Evolutionary conservation across 30 jellyfish, hydroid and myxozoan genomes (phyloP), one percentile per base, ranked within the genome.

Genomic region (Catostylus mosaicus): DNA sequence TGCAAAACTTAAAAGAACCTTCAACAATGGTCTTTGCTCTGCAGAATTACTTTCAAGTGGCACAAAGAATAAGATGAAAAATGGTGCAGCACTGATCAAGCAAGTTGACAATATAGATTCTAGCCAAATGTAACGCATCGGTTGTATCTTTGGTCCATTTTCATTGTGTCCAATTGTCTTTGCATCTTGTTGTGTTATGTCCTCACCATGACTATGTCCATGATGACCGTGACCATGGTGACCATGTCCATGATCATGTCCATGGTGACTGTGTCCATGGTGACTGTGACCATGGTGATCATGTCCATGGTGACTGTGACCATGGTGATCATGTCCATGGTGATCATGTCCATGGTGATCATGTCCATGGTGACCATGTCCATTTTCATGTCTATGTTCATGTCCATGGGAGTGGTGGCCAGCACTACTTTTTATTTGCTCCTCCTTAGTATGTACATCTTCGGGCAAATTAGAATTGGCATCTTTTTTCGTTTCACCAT

Each of bases 1-100:
- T 57, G 99, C 99, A 78, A 94, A 94, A 48, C 96, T 82, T 30
- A 89, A 87, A 52, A 94, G 72, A 27, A 94, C 74, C 70, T 88
- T 93, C 45, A 93, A 51, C 56, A 92, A 40, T 1, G 98, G 98
- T 52, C 88, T 93, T 63, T 87, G 96, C 75, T 93, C 97, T 9
- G 68, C 83, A 16, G 96, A 81, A 57, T 93, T 93, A 48, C 91
- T 88, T 34, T 83, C 96, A 24, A 93, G 78, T 22, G 99, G 99
- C 23, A 94, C 97, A 73, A 94, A 73, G 66, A 89, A 94, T 12
- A 94, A 61, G 19, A 94, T 94, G 46, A 94, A 82, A 75, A 94
- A 94, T 57, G 99, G 99, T 18, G 97, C 97, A 40, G 97, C 97
- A 88, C 99, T 94, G 16, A 94, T 94, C 68, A 89, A 37, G 22